Base-by-base conservation (phyloP, 2,797 vertebrate genomes). In the Pipistrellus kuhlii region DNA sequence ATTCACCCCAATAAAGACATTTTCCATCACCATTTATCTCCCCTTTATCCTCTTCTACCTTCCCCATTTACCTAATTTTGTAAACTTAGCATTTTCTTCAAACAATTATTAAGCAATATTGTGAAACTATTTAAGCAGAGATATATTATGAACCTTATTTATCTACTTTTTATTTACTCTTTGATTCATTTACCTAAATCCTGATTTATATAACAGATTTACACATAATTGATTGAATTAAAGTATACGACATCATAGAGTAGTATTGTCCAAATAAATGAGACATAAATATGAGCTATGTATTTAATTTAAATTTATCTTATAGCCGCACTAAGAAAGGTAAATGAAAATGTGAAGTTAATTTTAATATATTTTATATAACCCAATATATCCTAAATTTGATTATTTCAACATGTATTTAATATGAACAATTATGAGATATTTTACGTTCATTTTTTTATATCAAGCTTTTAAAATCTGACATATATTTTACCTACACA, bases 91-190 rank as follows among this genome's bases (percentile, higher is more conserved):
- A 55, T 91, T 68, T 85, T 25, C 17, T 15, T 82, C 25, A 72
- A 85, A 73, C 21, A 91, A 6, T 83, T 94, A 46, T 41, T 89
- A 81, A 89, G 72, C 8, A 73, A 18, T 81, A 18, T 93, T 90
- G 55, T 84, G 17, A 88, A 91, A 76, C 75, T 8, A 76, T 88
- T 91, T 95, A 92, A 72, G 38, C 41, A 77, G 20, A 83, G 30
- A 68, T 57, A 59, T 77, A 66, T 57, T 57, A 55, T 91, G 62
- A 62, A 62, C 12, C 27, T 81, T 83, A 64, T 35, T 83, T 32
- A 27, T 30, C 53, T 71, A 72, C 68, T 73, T 89, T 30, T 62
- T 62, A 62, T 62, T 62, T 62, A 62, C 30, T 62, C 27, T 62
- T 62, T 62, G 59, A 8, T 48, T 92, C 27, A 18, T 57, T 90